Percentiles rank a stretch among this genome's conserved stretches.
Conservation (phyloP, 2,797 vertebrate species). For the Neopelma chrysocephalum region DNA sequence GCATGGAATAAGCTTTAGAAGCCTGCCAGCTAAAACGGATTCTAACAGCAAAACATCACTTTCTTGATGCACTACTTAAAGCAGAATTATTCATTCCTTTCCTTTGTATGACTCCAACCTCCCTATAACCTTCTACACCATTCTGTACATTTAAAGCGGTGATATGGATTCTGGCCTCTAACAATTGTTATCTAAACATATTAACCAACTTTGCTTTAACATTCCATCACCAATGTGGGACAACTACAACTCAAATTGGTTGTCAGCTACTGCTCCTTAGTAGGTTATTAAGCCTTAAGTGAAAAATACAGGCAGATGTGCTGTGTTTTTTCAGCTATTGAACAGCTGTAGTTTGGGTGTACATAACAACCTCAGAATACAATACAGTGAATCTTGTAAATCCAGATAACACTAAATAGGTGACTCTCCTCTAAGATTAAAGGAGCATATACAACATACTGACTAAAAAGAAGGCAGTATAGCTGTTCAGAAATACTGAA, state of each 20-base stretch:
- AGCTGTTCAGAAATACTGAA: background rate
- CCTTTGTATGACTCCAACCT: background rate
- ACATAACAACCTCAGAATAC: background rate
- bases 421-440: background rate
- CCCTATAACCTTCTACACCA: background rate
- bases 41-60: background rate
- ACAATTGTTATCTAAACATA: background rate
- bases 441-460: background rate
- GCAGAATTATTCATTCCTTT: background rate
- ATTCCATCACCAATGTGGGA: background rate
- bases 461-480: background rate
- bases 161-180: background rate
- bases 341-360: background rate
- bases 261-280: background rate
- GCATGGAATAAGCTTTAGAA: background rate
- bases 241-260: background rate
- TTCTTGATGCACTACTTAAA: background rate
- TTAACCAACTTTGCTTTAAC: background rate
- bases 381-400: background rate
- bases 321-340: background rate
- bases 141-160: background rate
- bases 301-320: background rate
- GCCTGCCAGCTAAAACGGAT: background rate
- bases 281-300: background rate
- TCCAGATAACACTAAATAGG: background rate